Conservation (phyloP, 2,113 vertebrate genomes). For the Dendropsophus ebraccatus region DNA sequence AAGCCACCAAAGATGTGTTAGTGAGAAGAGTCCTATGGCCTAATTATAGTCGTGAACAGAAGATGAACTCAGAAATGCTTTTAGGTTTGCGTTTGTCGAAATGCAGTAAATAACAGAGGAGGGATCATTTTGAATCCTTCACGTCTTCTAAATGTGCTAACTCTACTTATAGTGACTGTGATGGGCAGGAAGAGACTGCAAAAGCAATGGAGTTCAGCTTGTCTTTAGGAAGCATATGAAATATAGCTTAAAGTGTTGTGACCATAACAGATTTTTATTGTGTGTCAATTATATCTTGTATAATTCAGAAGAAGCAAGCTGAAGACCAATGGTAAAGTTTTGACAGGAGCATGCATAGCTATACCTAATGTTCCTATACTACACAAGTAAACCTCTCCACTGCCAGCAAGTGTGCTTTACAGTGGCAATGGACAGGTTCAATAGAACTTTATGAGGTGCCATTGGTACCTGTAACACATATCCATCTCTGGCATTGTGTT, state of each 20-base stretch:
- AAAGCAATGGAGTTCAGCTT: conserved; percentile 33
- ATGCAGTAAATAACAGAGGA: conserved; percentile 27
- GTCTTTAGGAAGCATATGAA: not conserved
- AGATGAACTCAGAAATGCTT: not conserved
- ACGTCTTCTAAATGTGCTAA: not conserved
- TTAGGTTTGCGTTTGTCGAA: not conserved
- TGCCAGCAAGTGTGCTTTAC: not conserved
- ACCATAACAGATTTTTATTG: not conserved
- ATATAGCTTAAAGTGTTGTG: not conserved
- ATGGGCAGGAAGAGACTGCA: not conserved
- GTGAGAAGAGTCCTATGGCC: conserved; percentile 29
- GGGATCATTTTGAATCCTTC: not conserved
- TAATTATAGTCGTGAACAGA: not conserved
- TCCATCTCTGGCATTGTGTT: conserved; percentile 90
- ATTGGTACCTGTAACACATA: conserved; percentile 90
- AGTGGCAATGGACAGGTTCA: not conserved
- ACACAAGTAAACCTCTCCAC: not conserved
- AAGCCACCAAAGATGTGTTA: conserved; percentile 65
- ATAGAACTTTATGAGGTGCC: no score
- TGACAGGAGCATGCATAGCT: conserved; percentile 39
- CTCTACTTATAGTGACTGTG: not conserved
- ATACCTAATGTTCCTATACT: not conserved
- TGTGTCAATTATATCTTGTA: not conserved
- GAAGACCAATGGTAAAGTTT: not conserved
- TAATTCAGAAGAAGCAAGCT: not conserved